Conservation (phyloP, 1,140 invertebrate species). For the Atopsyche davidsoni region DNA sequence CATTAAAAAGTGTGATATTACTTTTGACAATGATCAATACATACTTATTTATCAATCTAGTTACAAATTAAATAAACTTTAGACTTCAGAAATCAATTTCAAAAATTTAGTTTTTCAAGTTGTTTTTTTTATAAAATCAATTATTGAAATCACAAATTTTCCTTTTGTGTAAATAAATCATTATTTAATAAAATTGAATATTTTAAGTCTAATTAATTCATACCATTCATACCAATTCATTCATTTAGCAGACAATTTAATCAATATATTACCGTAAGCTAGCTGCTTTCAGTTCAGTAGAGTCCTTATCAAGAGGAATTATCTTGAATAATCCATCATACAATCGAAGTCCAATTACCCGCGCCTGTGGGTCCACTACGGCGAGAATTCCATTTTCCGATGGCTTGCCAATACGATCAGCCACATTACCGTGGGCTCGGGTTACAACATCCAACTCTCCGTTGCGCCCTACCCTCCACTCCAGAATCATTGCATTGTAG, state of each 20-base stretch:
- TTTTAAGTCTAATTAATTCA: too few species aligned
- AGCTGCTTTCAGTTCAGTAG: constrained; percentile 87
- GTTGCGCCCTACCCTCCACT: constrained; percentile 62
- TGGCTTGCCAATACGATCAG: constrained; percentile 81
- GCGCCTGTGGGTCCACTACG: constrained; percentile 91
- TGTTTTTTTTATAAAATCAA: too few species aligned
- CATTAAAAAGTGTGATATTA: too few species aligned
- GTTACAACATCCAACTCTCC: constrained; percentile 90
- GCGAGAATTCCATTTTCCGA: constrained; percentile 93
- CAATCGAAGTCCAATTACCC: constrained; percentile 88
- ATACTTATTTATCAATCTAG: too few species aligned
- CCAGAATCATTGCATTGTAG: constrained; percentile 96
- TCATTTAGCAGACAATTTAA: constrained; percentile 65
- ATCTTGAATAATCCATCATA: constrained; percentile 98
- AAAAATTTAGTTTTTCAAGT: too few species aligned
- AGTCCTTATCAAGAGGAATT: constrained; percentile 88
- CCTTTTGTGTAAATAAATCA: too few species aligned
- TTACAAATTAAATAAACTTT: too few species aligned
- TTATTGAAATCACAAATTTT: too few species aligned
- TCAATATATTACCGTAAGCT: constrained; percentile 67
- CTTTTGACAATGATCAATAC: too few species aligned
- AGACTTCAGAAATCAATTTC: too few species aligned
- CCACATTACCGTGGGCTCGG: constrained; percentile 92
- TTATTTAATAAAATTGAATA: too few species aligned
- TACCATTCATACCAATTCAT: too few species aligned